Evolutionary conservation across 2,888 invertebrate species (phyloP).

Genomic region (Melikaiella ostensackeni): DNA sequence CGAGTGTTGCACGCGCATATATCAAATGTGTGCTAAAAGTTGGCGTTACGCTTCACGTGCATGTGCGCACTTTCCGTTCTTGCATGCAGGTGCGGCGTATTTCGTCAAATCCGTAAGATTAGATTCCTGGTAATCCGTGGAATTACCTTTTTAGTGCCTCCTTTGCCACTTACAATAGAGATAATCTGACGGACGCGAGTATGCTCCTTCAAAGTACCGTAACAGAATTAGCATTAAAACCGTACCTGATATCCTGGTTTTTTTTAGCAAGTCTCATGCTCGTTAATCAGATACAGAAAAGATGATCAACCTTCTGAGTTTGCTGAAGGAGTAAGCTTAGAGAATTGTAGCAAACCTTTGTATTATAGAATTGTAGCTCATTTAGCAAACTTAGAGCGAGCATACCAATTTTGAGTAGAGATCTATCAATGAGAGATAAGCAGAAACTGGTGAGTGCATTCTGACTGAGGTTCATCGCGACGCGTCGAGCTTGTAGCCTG

Average conservation of each 20-base stretch:
- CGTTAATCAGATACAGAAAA: neutral
- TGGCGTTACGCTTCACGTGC: slow-evolving; percentile 22
- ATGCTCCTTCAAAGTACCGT: slow-evolving; percentile 37
- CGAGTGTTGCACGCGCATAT: slow-evolving; percentile 4
- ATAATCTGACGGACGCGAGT: slow-evolving; percentile 34
- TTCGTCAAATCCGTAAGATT: slow-evolving; percentile 40
- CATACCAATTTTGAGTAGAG: neutral
- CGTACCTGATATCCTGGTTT: slow-evolving; percentile 16
- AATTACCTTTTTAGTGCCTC: slow-evolving; percentile 36
- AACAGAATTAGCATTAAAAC: slow-evolving; percentile 32
- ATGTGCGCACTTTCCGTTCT: slow-evolving; percentile 32
- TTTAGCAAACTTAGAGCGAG: neutral
- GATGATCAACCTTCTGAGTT: neutral
- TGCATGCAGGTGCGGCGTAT: slow-evolving; percentile 36
- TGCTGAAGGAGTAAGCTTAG: neutral
- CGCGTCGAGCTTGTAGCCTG: slow-evolving; percentile 53
- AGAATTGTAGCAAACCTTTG: too few relatives aligned
- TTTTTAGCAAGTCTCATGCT: neutral
- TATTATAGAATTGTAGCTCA: neutral
- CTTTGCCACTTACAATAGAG: slow-evolving; percentile 38
- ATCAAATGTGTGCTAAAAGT: slow-evolving; percentile 30
- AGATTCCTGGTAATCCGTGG: slow-evolving; percentile 38
- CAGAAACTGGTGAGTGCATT: neutral
- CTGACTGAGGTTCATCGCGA: slow-evolving; percentile 18
- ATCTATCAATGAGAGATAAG: slow-evolving; percentile 12